Base-by-base conservation (phyloP, 2,888 invertebrate species). In the Ditula angustiorana region DNA sequence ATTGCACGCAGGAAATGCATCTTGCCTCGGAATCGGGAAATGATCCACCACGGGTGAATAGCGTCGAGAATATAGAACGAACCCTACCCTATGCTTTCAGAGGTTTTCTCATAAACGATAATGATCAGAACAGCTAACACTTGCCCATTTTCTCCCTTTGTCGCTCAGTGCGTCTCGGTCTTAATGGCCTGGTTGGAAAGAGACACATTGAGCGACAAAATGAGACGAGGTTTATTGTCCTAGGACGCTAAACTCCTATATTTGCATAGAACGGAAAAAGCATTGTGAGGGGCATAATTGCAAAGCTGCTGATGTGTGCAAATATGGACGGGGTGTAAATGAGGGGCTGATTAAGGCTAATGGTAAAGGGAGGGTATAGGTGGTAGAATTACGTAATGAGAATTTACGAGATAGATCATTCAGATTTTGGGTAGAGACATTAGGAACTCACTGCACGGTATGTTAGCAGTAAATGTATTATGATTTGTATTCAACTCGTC, bases 1-100 rank as follows among this genome's bases (percentile, higher is more conserved):
- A 64, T 64, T 59, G 64, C 59, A 64, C 64, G 86, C 83, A 88
- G 86, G 85, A 88, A 88, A 87, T 90, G 90, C 90, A 88, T 72
- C 81, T 78, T 71, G 71, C 76, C 80, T 79, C 75, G 71, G 72
- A 74, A 77, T 79, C 70, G 77, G 74, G 77, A 82, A 82, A 80
- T 77, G 81, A 82, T 76, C 62, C 57, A 63, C 56, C 37, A 35
- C 50, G 57, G 24, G 44, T 57, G 41, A 41, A 26, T 41, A n/a
- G 41, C n/a, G 30, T 67, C 69, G 56, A 53, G 70, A 69, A 71
- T 74, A 74, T 68, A 64, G 72, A 72, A 71, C 66, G 57, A 7
- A 50, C 35, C 16, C 37, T 8, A 35, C 35, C 35, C 26, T 47
- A 59, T 26, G 35, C 49, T 50, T 19, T 19, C 11, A 50, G 3